These are phyloP conservation scores for Chouioia cunea DNA, from an alignment of 2,888 invertebrate species.

Conservation along the genomic window DNA sequence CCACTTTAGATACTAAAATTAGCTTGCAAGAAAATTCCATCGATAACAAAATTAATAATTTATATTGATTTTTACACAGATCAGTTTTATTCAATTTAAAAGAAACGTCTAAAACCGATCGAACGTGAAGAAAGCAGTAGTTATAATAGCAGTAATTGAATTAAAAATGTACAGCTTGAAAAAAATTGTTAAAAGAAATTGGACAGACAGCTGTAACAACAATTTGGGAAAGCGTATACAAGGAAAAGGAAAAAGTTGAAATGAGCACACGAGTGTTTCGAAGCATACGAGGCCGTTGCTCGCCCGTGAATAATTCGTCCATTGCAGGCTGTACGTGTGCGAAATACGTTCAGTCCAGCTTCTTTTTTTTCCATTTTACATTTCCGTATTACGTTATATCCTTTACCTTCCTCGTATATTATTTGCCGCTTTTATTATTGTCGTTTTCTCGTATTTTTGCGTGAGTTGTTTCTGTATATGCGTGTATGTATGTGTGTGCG, in stretches of 20 bases:
- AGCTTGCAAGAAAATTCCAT: too few relatives aligned
- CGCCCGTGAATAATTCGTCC: constrained; percentile 35
- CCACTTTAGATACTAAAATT: too few relatives aligned
- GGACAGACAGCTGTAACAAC: too few relatives aligned
- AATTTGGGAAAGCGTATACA: not conserved
- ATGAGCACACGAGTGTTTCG: constrained; percentile 18
- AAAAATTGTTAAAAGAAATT: too few relatives aligned
- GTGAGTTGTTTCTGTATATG: not conserved
- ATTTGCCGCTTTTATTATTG: constrained; percentile 33
- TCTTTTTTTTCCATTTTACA: not conserved
- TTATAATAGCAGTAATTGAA: too few relatives aligned
- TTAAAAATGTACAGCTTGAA: too few relatives aligned
- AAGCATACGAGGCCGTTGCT: constrained; percentile 31
- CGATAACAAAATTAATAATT: too few relatives aligned
- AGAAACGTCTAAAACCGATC: too few relatives aligned
- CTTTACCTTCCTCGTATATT: constrained; percentile 11
- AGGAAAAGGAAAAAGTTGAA: constrained; percentile 23
- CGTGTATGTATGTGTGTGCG: not conserved
- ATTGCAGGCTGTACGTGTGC: constrained; percentile 38
- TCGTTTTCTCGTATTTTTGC: constrained; percentile 14
- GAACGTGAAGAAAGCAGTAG: too few relatives aligned
- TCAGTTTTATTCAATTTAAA: too few relatives aligned
- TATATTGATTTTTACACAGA: too few relatives aligned
- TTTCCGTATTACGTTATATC: not conserved
- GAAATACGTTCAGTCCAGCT: constrained; percentile 28